phyloP scores from a whole-genome alignment of 2,888 invertebrate species.

The Polydesmus complanatus region DNA sequence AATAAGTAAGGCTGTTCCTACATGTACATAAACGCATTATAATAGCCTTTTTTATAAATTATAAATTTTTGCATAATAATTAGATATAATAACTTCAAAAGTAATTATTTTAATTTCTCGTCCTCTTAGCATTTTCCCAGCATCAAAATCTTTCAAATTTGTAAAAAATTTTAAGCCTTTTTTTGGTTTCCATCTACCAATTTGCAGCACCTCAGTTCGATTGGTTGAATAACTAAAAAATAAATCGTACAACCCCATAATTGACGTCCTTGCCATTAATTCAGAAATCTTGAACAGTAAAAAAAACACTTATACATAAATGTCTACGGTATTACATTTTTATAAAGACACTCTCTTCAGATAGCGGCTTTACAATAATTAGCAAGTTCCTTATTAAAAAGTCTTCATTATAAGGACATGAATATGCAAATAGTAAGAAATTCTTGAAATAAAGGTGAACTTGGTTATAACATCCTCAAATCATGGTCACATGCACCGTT shows the following conservation, averaged over 20 bases:
- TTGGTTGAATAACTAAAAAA: not conserved
- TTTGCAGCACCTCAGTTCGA: not conserved
- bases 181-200: not conserved
- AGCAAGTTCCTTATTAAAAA: too few relatives aligned
- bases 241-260: not conserved
- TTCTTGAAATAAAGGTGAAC: too few relatives aligned
- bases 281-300: not conserved
- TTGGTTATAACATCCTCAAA: too few relatives aligned
- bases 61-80: not conserved
- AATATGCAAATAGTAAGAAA: too few relatives aligned
- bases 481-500: too few relatives aligned
- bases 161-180: not conserved
- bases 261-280: not conserved
- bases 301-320: not conserved
- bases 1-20: not conserved
- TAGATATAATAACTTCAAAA: not conserved
- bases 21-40: not conserved
- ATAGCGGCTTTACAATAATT: too few relatives aligned
- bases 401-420: too few relatives aligned
- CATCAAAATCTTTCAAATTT: not conserved
- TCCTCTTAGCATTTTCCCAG: not conserved
- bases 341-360: too few relatives aligned
- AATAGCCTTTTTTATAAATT: not conserved
- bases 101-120: not conserved
- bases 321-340: too few relatives aligned